Evolutionary conservation across 2,797 vertebrate genomes (phyloP).

Genomic region (Cyprinodon diabolis): DNA sequence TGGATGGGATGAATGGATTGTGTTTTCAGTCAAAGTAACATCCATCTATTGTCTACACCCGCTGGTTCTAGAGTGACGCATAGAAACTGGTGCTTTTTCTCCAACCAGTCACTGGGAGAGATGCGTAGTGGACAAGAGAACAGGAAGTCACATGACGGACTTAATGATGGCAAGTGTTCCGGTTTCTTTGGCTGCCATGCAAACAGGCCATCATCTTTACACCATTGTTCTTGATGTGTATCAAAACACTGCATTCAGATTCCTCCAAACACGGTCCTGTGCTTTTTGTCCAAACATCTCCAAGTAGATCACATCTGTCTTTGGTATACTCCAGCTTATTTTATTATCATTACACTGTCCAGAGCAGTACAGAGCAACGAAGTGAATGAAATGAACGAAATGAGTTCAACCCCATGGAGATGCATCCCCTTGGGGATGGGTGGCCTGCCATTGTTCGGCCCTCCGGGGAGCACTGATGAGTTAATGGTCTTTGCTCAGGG

Average conservation of each 20-base stretch:
- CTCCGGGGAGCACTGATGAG: too few relatives aligned
- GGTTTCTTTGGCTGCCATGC: background rate
- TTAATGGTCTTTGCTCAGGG: too few relatives aligned
- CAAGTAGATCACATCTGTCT: background rate
- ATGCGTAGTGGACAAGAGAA: background rate
- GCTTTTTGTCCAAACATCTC: background rate
- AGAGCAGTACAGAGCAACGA: too few relatives aligned
- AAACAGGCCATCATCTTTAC: background rate
- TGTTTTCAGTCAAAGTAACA: background rate
- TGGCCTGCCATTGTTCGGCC: too few relatives aligned
- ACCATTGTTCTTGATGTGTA: background rate
- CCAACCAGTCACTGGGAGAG: background rate
- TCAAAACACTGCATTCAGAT: background rate
- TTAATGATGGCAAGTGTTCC: too few relatives aligned
- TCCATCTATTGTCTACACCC: background rate
- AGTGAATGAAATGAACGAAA: too few relatives aligned
- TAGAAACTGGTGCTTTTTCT: too few relatives aligned
- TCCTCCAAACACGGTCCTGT: background rate
- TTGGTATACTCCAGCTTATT: too few relatives aligned
- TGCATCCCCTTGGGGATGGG: too few relatives aligned
- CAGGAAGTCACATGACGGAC: background rate
- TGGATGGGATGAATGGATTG: background rate
- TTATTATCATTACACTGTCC: too few relatives aligned
- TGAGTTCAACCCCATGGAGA: too few relatives aligned
- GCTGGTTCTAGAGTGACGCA: background rate